Percentiles rank a stretch among this genome's conserved stretches.
These are phyloP conservation scores for Odontophorus gujanensis DNA, from an alignment of 2,113 vertebrate species.

Conservation along the genomic window DNA sequence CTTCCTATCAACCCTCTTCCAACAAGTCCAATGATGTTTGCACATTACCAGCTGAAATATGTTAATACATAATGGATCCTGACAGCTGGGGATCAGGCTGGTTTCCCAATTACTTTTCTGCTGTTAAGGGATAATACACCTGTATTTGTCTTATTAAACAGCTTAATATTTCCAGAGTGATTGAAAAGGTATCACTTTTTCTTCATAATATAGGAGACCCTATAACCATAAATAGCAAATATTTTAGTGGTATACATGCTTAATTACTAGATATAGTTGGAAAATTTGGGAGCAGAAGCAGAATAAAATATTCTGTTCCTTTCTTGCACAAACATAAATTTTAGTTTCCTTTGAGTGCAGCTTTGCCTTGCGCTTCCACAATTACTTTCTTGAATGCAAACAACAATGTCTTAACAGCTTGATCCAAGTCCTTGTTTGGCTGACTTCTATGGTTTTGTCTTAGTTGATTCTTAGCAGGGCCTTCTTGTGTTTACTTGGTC, in stretches of 20 bases:
- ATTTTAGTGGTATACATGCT: neutral
- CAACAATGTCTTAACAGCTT: constrained; percentile 13
- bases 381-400: neutral
- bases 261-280: neutral
- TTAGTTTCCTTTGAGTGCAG: neutral
- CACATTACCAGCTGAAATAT: neutral
- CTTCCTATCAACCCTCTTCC: neutral
- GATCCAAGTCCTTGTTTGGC: constrained; percentile 19
- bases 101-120: neutral
- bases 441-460: neutral
- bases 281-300: neutral
- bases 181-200: neutral
- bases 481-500: neutral
- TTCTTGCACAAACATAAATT: neutral
- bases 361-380: neutral
- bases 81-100: neutral
- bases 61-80: neutral
- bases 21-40: neutral
- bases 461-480: neutral
- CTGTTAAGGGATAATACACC: neutral
- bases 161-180: neutral
- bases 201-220: too few relatives aligned
- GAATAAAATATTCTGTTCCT: neutral
- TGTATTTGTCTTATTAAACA: constrained; percentile 6
- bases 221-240: neutral